Base-by-base conservation (phyloP, 1,140 invertebrate genomes). In the Himalopsyche phryganea region DNA sequence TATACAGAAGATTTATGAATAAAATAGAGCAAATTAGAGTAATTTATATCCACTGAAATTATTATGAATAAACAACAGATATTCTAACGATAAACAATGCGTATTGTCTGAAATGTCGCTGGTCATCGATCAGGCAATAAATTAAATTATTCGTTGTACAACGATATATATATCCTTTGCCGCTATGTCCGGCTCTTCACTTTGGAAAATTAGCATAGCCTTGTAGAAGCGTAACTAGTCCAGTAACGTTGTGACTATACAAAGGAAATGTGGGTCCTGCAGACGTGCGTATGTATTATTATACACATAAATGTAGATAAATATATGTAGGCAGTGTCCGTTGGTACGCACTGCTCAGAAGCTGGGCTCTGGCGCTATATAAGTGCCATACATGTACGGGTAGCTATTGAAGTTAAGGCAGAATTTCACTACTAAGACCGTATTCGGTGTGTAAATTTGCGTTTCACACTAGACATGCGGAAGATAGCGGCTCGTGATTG, bases 371-470 rank as follows among this genome's bases (percentile, higher is more conserved):
- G 23, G 23, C 23, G 9, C 23, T 28, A 28, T 9, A 28, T 28
- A 28, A 28, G 4, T 28, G 23, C 4, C 42, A 40, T 14, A 38
- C 41, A 46, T 18, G 42, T 46, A 20, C 53, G 45, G 14, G 41
- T 35, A 56, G 33, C 44, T 48, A 35, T 32, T 44, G 40, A 48
- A 49, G 45, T 49, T 56, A 40, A 13, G 53, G 45, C 53, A 5
- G 53, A 56, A 49, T 40, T 56, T 56, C 53, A 56, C 53, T 56
- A 56, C 53, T 56, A 44, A 49, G 53, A 33, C 38, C 46, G 53
- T 48, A 38, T 56, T 56, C 38, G 53, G 53, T 49, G 53, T 56
- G 53, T 56, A 56, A 56, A 56, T 56, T 56, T 56, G 53, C 53
- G 45, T 56, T 56, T 56, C 53, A 56, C 53, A 46, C 53, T 45